Evolutionary conservation across 1,140 invertebrate genomes (phyloP), one percentile per base, ranked within the genome.

Genomic region (Idris sp.): DNA sequence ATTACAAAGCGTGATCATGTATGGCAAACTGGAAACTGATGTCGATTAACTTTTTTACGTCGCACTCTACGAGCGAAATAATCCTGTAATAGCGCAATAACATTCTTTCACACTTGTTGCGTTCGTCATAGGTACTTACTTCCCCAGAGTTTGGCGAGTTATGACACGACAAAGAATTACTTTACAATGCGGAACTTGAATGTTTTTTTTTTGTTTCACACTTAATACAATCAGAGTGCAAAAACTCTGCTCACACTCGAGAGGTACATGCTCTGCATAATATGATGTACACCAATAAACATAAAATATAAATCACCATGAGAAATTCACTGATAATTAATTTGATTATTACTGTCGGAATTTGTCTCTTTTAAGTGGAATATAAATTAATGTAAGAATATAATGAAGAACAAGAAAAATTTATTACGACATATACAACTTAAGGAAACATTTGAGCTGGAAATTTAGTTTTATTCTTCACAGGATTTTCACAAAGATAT

Each of bases 21-120:
- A 69, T 64, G 51, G 54, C 53, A 64, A 69, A 69, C 64, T 51
- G 58, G 56, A 62, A 69, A 58, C 58, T 69, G 53, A 65, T 56
- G 75, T 69, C 69, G 75, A 77, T 77, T 74, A 77, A 77, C 64
- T 74, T 77, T 75, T 77, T 77, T 74, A 77, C 61, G 71, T 58
- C 65, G 54, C 65, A 65, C 49, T 64, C 54, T 62, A 64, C 75
- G 65, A 69, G 65, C 38, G 64, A 75, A 75, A 75, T 69, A 77
- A 71, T 74, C 71, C 54, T 77, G 71, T 74, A 77, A 77, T 77
- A 74, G 71, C 71, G 75, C 71, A 77, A 77, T 77, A 77, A 77
- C 75, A 74, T 77, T 77, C 75, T 77, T 77, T 74, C 69, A 77
- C 75, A 77, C 75, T 77, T 77, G 75, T 77, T 77, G 75, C 75